Evolutionary conservation across 1,140 invertebrate species (phyloP), one percentile per base, ranked within the genome.

Genomic region (Spodoptera litura): DNA sequence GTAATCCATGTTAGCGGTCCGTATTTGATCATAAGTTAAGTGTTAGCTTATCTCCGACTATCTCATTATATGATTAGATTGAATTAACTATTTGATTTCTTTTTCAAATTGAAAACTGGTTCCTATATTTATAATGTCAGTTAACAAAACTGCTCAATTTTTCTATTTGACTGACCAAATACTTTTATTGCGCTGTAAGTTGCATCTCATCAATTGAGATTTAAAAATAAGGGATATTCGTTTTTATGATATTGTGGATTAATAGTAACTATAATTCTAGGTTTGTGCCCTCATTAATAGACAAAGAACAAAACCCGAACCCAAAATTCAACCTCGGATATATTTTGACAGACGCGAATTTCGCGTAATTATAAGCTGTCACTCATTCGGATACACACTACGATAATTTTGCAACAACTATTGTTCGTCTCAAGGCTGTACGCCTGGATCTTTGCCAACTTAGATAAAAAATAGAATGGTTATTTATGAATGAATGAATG

Each of bases 401-500:
- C 71, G 25, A 75, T 75, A 12, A 31, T 62, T 75, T 51, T 52
- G 49, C 58, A 62, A 75, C 53, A 49, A 25, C 56, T 20, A 75
- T 75, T 75, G 53, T 62, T 74, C 15, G 58, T 64, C 59, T 75
- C 73, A 75, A 75, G 73, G 73, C 73, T 75, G 73, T 31, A 11
- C 49, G 71, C n/a, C 25, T 38, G 20, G 56, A 75, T 75, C 59
- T 62, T 75, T 51, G 59, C 56, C 56, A 49, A 51, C 55, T 71
- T 71, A 55, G 52, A 71, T 55, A 75, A 75, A 75, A 75, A 75
- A 52, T 51, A 64, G 58, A 62, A 75, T 62, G 9, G 59, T 75
- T 68, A 68, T 68, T 75, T 62, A 75, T 75, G 73, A 75, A 75
- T 75, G 73, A 75, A 75, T 75, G 73, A 75, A 75, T 75, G 73